Base-by-base conservation (phyloP, 2,113 vertebrate genomes). In the Pollimyrus isidori region DNA sequence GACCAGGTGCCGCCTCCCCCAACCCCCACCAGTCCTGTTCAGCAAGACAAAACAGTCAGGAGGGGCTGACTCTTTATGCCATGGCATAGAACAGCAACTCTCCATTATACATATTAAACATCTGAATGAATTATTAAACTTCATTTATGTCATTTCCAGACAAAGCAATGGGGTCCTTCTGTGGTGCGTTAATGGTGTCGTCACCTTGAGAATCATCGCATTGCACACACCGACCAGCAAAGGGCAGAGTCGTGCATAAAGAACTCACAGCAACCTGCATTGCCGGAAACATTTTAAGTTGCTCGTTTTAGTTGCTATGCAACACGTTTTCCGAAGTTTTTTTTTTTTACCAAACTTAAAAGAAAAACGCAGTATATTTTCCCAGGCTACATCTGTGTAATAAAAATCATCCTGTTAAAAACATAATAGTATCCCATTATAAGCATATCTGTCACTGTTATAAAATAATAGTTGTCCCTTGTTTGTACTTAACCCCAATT, bases 111-210 rank as follows among this genome's bases (percentile, higher is more conserved):
- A 91, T 91, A 92, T 92, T 90, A 91, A 90, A 90, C 69, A 90
- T 90, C 65, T 56, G 19, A 89, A 89, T 91, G 0, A 91, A 93
- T 93, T 91, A 91, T 92, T 91, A 87, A 92, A 91, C 50, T 82
- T 89, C 85, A 90, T 93, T 86, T 90, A 88, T 88, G 56, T 87
- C 76, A 90, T 90, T 89, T 87, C 89, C 53, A 17, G 2, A 26
- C 73, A 86, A 42, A 90, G 88, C 76, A 87, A 53, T 86, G 62
- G 86, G 90, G 86, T 73, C 13, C 42, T 80, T 83, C 5, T 85
- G 80, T 65, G 21, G 52, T 87, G 76, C 88, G 89, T 87, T 91
- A 91, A 92, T 88, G 35, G 83, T 46, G 87, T 10, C 26, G 48
- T 89, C 53, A 89, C 30, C 82, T 11, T 69, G 84, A 73, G 91